A percentile compares a stretch with the other conserved stretches of the same genome.
Conservation (phyloP, 2,888 invertebrate species). For the Metopia argyrocephala region DNA sequence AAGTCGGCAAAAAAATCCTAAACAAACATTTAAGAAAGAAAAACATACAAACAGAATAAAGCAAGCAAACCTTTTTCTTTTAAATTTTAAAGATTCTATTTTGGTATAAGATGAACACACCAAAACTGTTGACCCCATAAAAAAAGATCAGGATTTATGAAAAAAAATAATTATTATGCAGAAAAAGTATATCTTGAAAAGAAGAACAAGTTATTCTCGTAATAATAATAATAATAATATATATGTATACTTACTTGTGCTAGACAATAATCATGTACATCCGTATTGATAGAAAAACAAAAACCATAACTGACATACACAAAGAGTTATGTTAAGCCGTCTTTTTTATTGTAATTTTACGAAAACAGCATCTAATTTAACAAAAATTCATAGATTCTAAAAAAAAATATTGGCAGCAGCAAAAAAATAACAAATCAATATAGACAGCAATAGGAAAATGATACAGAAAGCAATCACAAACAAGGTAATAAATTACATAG, state of each 20-base stretch:
- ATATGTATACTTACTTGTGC: too few relatives aligned
- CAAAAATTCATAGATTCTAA: conserved; percentile 31
- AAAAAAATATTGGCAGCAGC: conserved; percentile 4
- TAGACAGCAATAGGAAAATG: conserved; percentile 10
- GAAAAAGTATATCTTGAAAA: conserved; percentile 2
- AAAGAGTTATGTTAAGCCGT: too few relatives aligned
- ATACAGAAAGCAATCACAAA: conserved; percentile 33
- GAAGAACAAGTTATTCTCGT: too few relatives aligned
- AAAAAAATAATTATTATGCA: conserved; percentile 35
- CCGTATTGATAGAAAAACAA: conserved; percentile 43
- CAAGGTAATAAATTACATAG: conserved; percentile 41
- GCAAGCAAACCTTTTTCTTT: not conserved
- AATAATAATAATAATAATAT: not conserved
- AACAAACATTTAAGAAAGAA: conserved; percentile 6
- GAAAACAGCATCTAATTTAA: conserved; percentile 48
- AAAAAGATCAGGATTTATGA: conserved; percentile 53
- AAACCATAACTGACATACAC: conserved; percentile 31
- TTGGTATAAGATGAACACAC: not conserved
- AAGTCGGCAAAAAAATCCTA: not conserved
- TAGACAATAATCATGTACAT: conserved; percentile 44
- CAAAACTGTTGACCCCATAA: conserved; percentile 33
- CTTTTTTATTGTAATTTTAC: too few relatives aligned
- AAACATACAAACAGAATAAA: conserved; percentile 38
- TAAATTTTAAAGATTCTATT: not conserved
- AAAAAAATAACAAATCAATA: conserved; percentile 2